A percentile compares a stretch with the other conserved stretches of the same genome.
These are phyloP conservation scores for Heliangelus exortis DNA, from an alignment of 2,797 vertebrate species.

Conservation along the genomic window DNA sequence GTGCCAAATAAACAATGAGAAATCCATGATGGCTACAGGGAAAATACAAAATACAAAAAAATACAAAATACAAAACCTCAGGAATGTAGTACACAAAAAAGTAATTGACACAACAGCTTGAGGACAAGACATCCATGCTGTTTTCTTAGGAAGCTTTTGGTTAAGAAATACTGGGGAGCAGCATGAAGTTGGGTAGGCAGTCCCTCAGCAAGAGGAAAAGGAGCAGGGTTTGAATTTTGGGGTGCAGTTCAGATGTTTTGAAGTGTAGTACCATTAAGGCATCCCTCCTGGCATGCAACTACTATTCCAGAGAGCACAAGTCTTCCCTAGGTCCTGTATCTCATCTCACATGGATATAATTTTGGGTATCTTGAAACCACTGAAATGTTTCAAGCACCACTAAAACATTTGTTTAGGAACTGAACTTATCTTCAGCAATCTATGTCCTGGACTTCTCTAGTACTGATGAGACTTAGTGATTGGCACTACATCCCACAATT, in stretches of 20 bases:
- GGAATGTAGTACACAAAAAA: rapidly evolving
- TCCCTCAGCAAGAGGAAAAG: not conserved
- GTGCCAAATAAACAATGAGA: not conserved
- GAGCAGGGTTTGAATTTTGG: not conserved
- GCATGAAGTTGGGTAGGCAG: not conserved
- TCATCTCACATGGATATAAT: not conserved
- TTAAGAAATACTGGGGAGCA: not conserved
- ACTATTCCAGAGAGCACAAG: not conserved
- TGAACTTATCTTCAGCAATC: not conserved
- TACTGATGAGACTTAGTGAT: not conserved
- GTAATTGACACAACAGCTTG: not conserved
- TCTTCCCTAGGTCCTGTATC: not conserved
- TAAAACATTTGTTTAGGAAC: not conserved
- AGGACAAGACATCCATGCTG: rapidly evolving
- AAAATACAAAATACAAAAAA: not conserved
- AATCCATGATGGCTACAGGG: not conserved
- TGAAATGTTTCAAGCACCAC: not conserved
- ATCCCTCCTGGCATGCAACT: not conserved
- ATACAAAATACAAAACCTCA: not conserved
- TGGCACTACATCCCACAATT: not conserved
- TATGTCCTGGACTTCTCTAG: not conserved
- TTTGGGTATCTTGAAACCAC: not conserved
- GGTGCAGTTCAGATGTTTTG: not conserved
- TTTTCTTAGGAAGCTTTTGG: not conserved
- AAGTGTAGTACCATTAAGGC: not conserved